Conservation (phyloP, 1,140 invertebrate species). For the Danaus plexippus region DNA sequence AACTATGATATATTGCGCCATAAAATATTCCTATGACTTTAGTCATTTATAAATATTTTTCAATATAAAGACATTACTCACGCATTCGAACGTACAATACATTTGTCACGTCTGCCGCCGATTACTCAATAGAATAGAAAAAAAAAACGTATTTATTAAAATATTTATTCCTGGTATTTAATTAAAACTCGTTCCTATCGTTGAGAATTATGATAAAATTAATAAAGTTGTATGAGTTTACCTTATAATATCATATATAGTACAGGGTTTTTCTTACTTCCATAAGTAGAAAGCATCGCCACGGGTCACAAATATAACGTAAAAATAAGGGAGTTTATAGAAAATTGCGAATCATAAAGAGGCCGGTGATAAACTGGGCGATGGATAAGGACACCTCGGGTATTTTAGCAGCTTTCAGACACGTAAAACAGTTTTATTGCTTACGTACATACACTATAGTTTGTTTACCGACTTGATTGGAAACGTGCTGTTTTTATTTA, state of each 20-base stretch:
- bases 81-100: conserved; percentile 10
- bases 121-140: conserved; percentile 8
- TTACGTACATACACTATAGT: conserved; percentile 8
- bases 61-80: conserved; percentile 13
- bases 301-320: conserved; percentile 11
- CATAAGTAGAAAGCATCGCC: conserved; percentile 5
- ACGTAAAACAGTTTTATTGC: conserved; percentile 63
- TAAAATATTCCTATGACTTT: background rate
- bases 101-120: conserved; percentile 19
- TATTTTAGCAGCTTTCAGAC: conserved; percentile 51
- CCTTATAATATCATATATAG: too few species aligned
- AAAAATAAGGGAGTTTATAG: conserved; percentile 50
- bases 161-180: too few species aligned
- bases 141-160: too few species aligned
- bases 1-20: too few species aligned
- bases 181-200: too few species aligned
- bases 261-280: too few species aligned
- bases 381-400: conserved; percentile 38
- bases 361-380: conserved; percentile 46
- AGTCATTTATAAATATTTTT: conserved; percentile 8
- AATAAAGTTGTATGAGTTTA: too few species aligned
- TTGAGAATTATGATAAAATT: too few species aligned
- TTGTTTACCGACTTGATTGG: conserved; percentile 66
- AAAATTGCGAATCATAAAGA: conserved; percentile 66
- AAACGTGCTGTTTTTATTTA: conserved; percentile 66